These are phyloP conservation scores for Latrodectus hesperus DNA, from an alignment of 2,888 invertebrate genomes.

Conservation along the genomic window DNA sequence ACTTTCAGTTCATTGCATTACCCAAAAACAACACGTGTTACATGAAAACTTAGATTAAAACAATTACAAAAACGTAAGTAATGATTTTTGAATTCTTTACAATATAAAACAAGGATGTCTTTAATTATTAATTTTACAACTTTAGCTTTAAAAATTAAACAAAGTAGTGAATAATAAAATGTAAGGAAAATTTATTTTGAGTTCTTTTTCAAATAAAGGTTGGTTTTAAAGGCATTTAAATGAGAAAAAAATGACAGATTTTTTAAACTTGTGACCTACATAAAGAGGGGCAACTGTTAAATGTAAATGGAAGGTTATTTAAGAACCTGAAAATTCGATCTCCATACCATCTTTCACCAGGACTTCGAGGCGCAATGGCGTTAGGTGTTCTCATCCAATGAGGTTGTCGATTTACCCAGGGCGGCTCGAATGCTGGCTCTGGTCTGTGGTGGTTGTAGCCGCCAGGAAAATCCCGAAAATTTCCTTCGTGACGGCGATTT, in stretches of 20 bases:
- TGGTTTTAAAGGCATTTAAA: no score
- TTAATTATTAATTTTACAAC: no score
- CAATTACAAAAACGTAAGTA: no score
- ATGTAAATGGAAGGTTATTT: conserved; percentile 3
- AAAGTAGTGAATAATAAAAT: no score
- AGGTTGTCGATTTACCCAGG: conserved; percentile 7
- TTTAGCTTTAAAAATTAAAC: no score
- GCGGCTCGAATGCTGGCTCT: conserved; percentile 51
- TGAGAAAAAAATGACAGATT: neutral
- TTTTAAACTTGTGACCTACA: neutral
- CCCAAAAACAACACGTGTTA: no score
- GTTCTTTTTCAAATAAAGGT: no score
- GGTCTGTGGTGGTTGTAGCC: conserved; percentile 51
- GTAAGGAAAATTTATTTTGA: no score
- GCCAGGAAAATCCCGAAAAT: conserved; percentile 59
- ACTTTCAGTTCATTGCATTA: no score
- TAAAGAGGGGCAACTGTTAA: neutral
- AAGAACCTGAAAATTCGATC: conserved; percentile 44
- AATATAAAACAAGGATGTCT: no score
- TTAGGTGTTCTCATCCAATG: conserved; percentile 53
- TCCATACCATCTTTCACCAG: conserved; percentile 42
- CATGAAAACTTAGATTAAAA: no score
- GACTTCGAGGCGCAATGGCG: conserved; percentile 54
- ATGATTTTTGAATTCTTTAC: no score
- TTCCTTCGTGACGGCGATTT: conserved; percentile 51